Percentiles rank a stretch among this genome's conserved stretches.
These are phyloP conservation scores for Gavialis gangeticus DNA, from an alignment of 2,113 vertebrate species.

Conservation along the genomic window DNA sequence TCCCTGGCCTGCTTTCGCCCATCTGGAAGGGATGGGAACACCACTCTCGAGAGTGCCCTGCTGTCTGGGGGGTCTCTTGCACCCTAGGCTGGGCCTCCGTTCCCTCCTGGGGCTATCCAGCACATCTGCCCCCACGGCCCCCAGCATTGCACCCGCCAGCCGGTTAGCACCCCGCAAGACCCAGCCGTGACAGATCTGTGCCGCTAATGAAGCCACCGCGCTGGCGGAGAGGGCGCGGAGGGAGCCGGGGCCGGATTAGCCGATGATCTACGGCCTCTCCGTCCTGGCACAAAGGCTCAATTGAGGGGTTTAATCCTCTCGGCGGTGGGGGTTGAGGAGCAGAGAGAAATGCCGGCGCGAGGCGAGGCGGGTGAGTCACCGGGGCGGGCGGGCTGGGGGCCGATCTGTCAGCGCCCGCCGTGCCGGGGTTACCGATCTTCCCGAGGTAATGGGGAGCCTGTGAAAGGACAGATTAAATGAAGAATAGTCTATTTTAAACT, in stretches of 20 bases:
- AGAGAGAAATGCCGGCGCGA: not conserved
- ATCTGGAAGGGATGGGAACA: no score
- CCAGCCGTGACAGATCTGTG: not conserved
- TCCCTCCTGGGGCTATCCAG: not conserved
- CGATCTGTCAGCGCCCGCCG: not conserved
- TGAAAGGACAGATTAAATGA: not conserved
- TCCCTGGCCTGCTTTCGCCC: no score
- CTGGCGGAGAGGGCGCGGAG: not conserved
- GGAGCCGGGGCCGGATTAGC: not conserved
- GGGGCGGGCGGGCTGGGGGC: not conserved
- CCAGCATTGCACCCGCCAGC: not conserved
- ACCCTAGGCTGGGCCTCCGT: no score
- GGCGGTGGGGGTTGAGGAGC: not conserved
- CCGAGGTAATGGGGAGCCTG: not conserved
- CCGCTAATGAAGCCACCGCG: not conserved
- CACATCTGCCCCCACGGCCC: not conserved
- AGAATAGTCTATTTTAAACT: conserved; percentile 17
- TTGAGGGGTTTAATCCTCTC: conserved; percentile 13
- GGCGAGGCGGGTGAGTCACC: not conserved
- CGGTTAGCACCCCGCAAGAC: not conserved
- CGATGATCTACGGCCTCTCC: not conserved
- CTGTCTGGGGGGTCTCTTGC: no score
- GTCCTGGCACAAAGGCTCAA: not conserved
- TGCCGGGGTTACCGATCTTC: not conserved
- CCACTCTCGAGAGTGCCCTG: no score